These are phyloP conservation scores for Tillus elongatus DNA, from an alignment of 2,888 invertebrate species.

Conservation along the genomic window DNA sequence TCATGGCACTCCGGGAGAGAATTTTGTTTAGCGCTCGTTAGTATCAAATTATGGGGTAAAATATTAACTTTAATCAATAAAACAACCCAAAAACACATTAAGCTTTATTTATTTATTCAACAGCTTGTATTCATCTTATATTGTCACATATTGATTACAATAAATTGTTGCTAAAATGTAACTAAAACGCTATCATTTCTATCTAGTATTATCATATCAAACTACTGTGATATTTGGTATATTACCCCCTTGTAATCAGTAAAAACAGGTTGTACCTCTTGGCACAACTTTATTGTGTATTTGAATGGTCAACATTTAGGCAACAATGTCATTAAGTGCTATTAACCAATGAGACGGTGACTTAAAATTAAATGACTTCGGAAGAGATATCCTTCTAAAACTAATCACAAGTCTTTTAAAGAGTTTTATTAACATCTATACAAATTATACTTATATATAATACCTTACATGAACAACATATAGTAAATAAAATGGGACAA, in stretches of 20 bases:
- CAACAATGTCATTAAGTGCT: neutral
- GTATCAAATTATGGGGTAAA: no score
- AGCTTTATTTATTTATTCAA: conserved; percentile 36
- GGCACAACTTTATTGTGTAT: no score
- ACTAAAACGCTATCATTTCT: neutral
- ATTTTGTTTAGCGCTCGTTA: no score
- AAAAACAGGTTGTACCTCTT: no score
- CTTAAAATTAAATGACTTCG: no score
- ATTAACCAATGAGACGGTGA: neutral
- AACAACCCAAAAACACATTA: conserved; percentile 27
- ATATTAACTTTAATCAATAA: no score
- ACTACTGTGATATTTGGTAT: conserved; percentile 22
- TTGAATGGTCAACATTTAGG: conserved; percentile 3
- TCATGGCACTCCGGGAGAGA: no score
- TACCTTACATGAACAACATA: no score
- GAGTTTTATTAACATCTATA: neutral
- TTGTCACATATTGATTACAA: conserved; percentile 40
- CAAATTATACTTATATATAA: neutral
- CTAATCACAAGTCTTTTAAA: neutral
- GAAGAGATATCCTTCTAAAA: neutral
- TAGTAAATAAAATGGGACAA: neutral
- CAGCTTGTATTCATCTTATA: conserved; percentile 34
- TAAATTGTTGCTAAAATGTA: conserved; percentile 22
- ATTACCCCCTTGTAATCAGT: conserved; percentile 19
- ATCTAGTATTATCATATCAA: neutral